Percentiles rank a stretch among this genome's conserved stretches.
These are phyloP conservation scores for Drosophila suboccidentalis DNA, from an alignment of 2,888 invertebrate genomes.

Conservation along the genomic window DNA sequence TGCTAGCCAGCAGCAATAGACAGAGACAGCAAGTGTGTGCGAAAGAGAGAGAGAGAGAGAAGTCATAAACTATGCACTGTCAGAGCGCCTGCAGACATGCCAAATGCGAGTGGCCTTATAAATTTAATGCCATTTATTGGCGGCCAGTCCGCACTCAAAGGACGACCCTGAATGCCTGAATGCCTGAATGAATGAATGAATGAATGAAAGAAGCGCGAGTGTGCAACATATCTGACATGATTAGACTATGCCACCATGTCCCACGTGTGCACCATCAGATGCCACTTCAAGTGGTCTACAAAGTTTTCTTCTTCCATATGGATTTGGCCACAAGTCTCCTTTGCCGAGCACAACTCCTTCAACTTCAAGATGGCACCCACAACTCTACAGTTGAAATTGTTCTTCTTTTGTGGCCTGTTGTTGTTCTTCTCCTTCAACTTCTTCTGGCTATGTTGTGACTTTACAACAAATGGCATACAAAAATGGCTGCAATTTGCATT, in stretches of 20 bases:
- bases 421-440: not conserved
- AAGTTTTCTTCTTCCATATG: constrained; percentile 38
- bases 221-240: constrained; percentile 17
- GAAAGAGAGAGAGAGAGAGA: not conserved
- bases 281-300: constrained; percentile 35
- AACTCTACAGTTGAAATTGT: constrained; percentile 11
- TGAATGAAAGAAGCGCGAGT: not conserved
- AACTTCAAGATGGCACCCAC: constrained; percentile 46
- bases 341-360: constrained; percentile 7
- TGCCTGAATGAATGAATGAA: constrained; percentile 1
- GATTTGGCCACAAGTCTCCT: constrained; percentile 17
- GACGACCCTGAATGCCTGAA: constrained; percentile 7
- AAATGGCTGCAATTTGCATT: constrained; percentile 75
- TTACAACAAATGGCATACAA: constrained; percentile 71
- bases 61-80: constrained; percentile 41
- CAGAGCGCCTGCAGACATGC: constrained; percentile 30
- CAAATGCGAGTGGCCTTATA: constrained; percentile 47
- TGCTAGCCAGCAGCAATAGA: not conserved
- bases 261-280: constrained; percentile 12
- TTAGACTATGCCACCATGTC: constrained; percentile 28
- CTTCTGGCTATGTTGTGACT: constrained; percentile 32
- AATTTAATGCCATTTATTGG: constrained; percentile 62
- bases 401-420: not conserved
- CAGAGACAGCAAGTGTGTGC: not conserved
- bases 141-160: constrained; percentile 17